phyloP scores from a whole-genome alignment of 1,140 invertebrate species.

The Sycophila sp. region DNA sequence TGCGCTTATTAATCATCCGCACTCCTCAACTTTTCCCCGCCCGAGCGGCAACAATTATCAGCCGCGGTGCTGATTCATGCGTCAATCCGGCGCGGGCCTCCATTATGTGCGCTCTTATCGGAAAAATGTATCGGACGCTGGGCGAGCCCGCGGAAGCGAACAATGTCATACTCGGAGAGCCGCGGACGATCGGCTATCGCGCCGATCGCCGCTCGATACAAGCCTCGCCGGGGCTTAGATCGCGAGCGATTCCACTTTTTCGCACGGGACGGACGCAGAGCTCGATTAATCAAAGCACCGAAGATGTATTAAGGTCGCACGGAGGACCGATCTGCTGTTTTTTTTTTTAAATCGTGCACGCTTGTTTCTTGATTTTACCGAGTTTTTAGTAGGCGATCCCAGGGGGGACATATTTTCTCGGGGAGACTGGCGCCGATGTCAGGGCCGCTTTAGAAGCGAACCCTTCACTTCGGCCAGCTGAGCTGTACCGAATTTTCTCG shows the following conservation, averaged over 20 bases:
- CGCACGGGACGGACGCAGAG: constrained; percentile 21
- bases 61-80: constrained; percentile 25
- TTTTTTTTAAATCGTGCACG: not conserved
- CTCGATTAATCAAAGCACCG: constrained; percentile 21
- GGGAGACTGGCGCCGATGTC: not conserved
- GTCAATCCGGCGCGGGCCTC: not conserved
- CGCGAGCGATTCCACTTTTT: constrained; percentile 24
- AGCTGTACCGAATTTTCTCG: no score
- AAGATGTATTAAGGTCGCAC: constrained; percentile 3
- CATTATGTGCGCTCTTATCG: not conserved
- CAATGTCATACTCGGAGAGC: constrained; percentile 20
- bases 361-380: not conserved
- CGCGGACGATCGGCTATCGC: no score
- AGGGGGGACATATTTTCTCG: not conserved
- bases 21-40: not conserved
- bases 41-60: not conserved
- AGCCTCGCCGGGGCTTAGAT: constrained; percentile 31
- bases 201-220: constrained; percentile 9
- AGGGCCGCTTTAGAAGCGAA: not conserved
- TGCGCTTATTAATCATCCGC: not conserved
- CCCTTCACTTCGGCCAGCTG: not conserved
- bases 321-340: no score
- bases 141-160: not conserved
- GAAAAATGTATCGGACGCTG: not conserved
- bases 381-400: not conserved